Base-by-base conservation (phyloP, 1,140 invertebrate genomes). In the Ips typographus region DNA sequence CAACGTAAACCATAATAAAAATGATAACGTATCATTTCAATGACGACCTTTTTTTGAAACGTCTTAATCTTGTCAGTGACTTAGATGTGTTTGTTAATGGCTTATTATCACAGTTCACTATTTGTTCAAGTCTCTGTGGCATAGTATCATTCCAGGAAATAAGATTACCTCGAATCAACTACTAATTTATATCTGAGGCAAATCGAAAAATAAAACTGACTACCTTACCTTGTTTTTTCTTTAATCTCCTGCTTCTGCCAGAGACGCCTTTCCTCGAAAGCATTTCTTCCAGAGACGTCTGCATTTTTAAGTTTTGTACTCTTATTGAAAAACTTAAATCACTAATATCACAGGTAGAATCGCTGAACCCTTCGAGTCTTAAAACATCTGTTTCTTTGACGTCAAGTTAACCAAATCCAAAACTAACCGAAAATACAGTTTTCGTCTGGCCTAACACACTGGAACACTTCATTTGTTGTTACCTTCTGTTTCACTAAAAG, bases 261-360 rank as follows among this genome's bases (percentile, higher is more conserved):
- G 63, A 63, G 40, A 60, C 37, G 41, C 44, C 22, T 49, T 22
- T 49, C 44, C 2, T 6, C 44, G 1, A 22, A 47, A 40, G n/a
- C 22, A 52, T 37, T 58, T n/a, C 39, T 41, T 5, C 4, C 22
- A 66, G 5, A 60, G 40, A 36, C 7, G 7, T 4, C 38, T 37
- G 6, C 37, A 40, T 8, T 59, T 41, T 59, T 8, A 37, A 47
- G 44, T 47, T 47, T 47, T 6, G 38, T 37, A 37, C 38, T 37
- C 53, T 52, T 38, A 67, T 40, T 39, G n/a, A 41, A 65, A 59
- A 7, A 49, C 43, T 40, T 66, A 40, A 42, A 68, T 61, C 67
- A 68, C 67, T 62, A 68, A 62, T 6, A 68, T 68, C 67, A 68
- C 67, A 68, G 51, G 43, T n/a, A 51, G 53, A 40, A 60, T 22